These are phyloP conservation scores for Stichopus horrens DNA, from an alignment of 53 echinoderm and acorn worm species.

Conservation along the genomic window DNA sequence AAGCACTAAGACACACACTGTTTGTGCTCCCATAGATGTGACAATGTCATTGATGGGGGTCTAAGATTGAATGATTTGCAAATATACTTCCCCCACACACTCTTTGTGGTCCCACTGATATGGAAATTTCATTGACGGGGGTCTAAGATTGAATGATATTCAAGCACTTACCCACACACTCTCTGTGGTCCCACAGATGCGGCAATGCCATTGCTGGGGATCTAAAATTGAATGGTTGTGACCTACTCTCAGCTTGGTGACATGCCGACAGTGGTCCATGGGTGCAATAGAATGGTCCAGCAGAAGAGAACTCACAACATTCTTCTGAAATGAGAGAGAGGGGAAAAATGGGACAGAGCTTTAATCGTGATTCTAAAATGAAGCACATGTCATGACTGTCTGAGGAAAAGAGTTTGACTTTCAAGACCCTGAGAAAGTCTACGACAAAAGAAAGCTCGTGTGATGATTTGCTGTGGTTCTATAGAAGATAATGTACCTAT, in stretches of 20 bases:
- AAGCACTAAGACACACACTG: constrained; percentile 60
- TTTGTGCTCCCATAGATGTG: constrained; percentile 81
- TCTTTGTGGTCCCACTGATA: constrained; percentile 85
- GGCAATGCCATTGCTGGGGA: constrained; percentile 87
- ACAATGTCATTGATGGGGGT: constrained; percentile 86
- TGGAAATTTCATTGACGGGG: constrained; percentile 82
- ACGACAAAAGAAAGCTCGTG: no score
- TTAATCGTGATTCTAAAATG: no score
- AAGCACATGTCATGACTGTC: no score
- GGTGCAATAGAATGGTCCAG: background rate
- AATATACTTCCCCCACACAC: constrained; percentile 78
- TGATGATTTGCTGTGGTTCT: no score
- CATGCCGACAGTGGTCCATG: constrained; percentile 86
- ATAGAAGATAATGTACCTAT: no score
- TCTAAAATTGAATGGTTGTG: constrained; percentile 85
- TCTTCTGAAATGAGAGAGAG: background rate
- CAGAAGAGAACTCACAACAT: background rate
- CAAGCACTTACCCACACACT: constrained; percentile 82
- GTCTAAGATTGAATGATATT: constrained; percentile 73
- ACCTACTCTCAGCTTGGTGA: constrained; percentile 71
- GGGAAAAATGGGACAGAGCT: no score
- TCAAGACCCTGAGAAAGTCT: no score
- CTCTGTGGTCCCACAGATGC: constrained; percentile 85
- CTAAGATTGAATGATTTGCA: constrained; percentile 66
- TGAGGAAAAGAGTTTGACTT: no score